Evolutionary conservation across 1,140 invertebrate genomes (phyloP).

Genomic region (Drosophila baimaii): DNA sequence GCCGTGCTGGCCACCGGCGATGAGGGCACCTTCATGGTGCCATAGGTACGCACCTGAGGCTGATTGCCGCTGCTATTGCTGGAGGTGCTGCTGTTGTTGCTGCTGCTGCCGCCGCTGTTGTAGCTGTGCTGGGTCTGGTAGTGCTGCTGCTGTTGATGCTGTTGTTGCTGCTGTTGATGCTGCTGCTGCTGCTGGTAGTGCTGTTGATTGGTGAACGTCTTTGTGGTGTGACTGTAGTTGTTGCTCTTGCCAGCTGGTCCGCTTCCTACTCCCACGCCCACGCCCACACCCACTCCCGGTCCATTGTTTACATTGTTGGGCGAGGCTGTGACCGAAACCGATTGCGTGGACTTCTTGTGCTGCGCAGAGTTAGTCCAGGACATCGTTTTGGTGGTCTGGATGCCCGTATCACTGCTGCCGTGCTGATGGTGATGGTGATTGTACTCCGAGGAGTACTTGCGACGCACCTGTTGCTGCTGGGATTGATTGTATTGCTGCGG

Average conservation of each 20-base stretch:
- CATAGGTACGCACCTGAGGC: constrained; percentile 75
- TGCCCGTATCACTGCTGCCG: constrained; percentile 68
- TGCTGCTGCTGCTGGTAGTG: constrained; percentile 65
- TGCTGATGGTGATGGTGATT: constrained; percentile 67
- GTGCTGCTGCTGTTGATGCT: constrained; percentile 52
- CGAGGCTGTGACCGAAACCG: constrained; percentile 80
- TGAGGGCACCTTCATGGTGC: constrained; percentile 81
- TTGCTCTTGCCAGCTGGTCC: constrained; percentile 58
- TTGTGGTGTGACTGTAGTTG: constrained; percentile 51
- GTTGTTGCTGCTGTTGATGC: constrained; percentile 48
- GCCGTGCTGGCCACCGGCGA: constrained; percentile 73
- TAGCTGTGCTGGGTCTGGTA: constrained; percentile 33
- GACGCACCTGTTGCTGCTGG: constrained; percentile 69
- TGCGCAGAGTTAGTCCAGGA: constrained; percentile 82
- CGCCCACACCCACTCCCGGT: constrained; percentile 35
- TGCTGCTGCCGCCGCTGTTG: constrained; percentile 25
- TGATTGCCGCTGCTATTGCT: constrained; percentile 67
- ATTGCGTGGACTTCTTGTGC: constrained; percentile 80
- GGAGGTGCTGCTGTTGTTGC: constrained; percentile 55
- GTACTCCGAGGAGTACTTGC: constrained; percentile 74
- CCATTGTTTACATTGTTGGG: constrained; percentile 73
- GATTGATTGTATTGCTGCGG: constrained; percentile 56
- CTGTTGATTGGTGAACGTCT: constrained; percentile 60
- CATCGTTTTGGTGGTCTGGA: constrained; percentile 79
- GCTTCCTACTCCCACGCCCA: constrained; percentile 57